Percentiles rank a stretch among this genome's conserved stretches.
phyloP scores from a whole-genome alignment of 2,797 vertebrate genomes.

The Urocyon cinereoargenteus region DNA sequence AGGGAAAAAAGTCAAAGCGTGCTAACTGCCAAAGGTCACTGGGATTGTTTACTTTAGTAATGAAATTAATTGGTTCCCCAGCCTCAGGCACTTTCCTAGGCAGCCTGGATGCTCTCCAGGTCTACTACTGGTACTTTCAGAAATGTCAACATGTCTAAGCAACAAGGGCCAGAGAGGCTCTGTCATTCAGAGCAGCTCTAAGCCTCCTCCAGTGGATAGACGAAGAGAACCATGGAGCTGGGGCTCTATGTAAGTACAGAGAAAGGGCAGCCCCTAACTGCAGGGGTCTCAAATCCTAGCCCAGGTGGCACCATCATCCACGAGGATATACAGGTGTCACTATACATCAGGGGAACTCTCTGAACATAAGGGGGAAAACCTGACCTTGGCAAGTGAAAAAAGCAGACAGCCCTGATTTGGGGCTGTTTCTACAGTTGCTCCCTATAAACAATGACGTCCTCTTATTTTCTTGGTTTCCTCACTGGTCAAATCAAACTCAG shows the following conservation, averaged over 20 bases:
- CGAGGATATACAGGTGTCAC: neutral
- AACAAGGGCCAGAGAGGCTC: neutral
- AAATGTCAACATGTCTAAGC: neutral
- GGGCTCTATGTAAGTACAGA: neutral
- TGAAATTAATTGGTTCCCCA: neutral
- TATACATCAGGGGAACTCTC: neutral
- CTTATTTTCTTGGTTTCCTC: neutral
- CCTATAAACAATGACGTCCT: no score
- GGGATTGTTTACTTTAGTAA: conserved; percentile 26
- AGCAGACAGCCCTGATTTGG: neutral
- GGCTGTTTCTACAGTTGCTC: neutral
- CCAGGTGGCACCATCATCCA: neutral
- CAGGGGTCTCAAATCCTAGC: neutral
- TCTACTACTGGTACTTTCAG: conserved; percentile 19
- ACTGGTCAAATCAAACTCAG: neutral
- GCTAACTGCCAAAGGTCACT: conserved; percentile 32
- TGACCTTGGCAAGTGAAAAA: neutral
- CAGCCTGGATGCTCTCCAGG: neutral
- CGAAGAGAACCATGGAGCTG: neutral
- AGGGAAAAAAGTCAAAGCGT: neutral
- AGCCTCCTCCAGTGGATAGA: neutral
- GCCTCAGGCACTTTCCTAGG: neutral
- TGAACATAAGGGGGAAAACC: neutral
- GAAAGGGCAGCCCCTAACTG: neutral
- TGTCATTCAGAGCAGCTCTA: neutral